phyloP scores from a whole-genome alignment of 2,888 invertebrate genomes.

The Villa cingulata region DNA sequence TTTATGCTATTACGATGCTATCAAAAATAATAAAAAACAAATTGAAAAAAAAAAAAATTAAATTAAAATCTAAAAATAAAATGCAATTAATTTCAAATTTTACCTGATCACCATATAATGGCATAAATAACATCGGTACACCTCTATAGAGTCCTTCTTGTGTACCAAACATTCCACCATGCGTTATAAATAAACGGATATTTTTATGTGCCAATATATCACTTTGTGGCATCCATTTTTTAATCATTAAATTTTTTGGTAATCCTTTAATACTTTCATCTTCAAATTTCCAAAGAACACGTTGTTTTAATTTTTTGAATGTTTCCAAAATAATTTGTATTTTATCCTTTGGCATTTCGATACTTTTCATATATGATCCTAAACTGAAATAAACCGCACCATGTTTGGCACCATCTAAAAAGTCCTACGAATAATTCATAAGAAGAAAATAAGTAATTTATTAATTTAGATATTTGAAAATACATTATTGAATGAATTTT shows the following conservation, averaged over 20 bases:
- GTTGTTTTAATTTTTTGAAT: conserved; percentile 33
- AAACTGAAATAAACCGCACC: conserved; percentile 40
- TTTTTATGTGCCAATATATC: conserved; percentile 38
- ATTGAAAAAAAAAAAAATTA: conserved; percentile 3
- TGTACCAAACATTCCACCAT: conserved; percentile 35
- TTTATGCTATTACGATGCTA: conserved; percentile 32
- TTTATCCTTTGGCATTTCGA: conserved; percentile 33
- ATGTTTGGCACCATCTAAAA: conserved; percentile 32
- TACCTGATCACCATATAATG: conserved; percentile 37
- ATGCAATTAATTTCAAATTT: background rate
- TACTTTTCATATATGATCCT: conserved; percentile 29
- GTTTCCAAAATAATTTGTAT: conserved; percentile 32
- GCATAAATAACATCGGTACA: conserved; percentile 37
- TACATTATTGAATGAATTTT: no score
- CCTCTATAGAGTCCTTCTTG: conserved; percentile 35
- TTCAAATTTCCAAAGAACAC: conserved; percentile 40
- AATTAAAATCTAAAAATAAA: background rate
- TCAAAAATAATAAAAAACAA: background rate
- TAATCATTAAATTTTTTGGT: conserved; percentile 35
- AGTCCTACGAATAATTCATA: conserved; percentile 14
- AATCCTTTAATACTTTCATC: conserved; percentile 29
- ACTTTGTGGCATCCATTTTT: conserved; percentile 42
- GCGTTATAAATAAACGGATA: conserved; percentile 36
- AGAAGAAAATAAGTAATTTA: background rate
- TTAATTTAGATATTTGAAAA: no score